phyloP scores from a whole-genome alignment of 2,888 invertebrate species.

The Acanthosepion esculentum region DNA sequence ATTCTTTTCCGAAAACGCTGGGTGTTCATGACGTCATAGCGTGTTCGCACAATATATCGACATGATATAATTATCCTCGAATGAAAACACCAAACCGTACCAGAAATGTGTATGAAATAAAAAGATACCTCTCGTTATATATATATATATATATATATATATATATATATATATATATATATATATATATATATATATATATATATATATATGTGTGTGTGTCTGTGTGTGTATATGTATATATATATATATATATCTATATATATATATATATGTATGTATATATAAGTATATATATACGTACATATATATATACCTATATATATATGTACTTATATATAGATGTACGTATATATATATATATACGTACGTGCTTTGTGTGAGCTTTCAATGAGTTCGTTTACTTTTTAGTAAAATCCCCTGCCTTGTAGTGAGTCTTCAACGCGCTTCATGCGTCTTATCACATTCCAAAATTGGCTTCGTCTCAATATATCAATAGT shows the following conservation, averaged over 20 bases:
- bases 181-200: background rate
- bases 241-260: background rate
- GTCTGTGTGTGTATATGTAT: no score
- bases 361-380: background rate
- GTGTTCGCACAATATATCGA: no score
- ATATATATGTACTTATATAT: background rate
- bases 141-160: slow-evolving; percentile 25
- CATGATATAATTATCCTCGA: no score
- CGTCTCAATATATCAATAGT: no score
- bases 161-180: slow-evolving; percentile 20
- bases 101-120: no score
- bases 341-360: background rate
- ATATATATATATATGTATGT: background rate
- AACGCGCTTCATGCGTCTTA: no score
- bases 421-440: no score
- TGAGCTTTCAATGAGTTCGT: no score
- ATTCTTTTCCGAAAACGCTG: no score
- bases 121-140: background rate
- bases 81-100: no score
- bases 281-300: background rate
- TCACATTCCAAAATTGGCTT: no score
- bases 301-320: background rate
- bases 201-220: slow-evolving; percentile 33
- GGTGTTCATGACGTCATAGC: no score
- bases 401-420: background rate